phyloP scores from a whole-genome alignment of 2,113 vertebrate species.

The Lanius collurio region DNA sequence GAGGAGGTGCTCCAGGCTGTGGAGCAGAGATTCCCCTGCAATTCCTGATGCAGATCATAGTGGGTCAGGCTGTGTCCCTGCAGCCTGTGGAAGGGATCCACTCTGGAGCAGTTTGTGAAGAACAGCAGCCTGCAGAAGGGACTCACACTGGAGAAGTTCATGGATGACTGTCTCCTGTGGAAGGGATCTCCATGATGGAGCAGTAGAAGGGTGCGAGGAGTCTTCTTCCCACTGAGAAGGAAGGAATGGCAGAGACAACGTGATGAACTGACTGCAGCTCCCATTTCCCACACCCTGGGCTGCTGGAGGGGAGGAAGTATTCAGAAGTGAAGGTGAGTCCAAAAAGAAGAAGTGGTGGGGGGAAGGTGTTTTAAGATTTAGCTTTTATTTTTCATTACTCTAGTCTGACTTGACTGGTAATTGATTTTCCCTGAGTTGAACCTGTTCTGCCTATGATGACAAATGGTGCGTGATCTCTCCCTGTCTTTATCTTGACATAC shows the following conservation, averaged over 20 bases:
- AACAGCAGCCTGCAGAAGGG: neutral
- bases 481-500: neutral
- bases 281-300: neutral
- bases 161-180: neutral
- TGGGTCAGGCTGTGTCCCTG: neutral
- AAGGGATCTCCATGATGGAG: fast-evolving
- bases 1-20: neutral
- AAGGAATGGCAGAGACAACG: neutral
- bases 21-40: neutral
- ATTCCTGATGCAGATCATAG: neutral
- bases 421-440: neutral
- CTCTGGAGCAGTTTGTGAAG: neutral
- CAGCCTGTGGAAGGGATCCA: neutral
- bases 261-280: neutral
- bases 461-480: neutral
- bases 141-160: neutral
- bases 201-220: neutral
- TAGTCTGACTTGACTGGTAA: neutral
- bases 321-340: neutral
- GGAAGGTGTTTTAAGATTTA: neutral
- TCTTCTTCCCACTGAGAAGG: neutral
- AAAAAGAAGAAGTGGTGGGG: neutral
- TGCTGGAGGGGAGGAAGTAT: neutral
- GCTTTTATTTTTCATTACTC: neutral
- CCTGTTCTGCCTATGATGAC: neutral